Conservation (phyloP, 1,140 invertebrate genomes). For the Thalassaphorura encarpata region DNA sequence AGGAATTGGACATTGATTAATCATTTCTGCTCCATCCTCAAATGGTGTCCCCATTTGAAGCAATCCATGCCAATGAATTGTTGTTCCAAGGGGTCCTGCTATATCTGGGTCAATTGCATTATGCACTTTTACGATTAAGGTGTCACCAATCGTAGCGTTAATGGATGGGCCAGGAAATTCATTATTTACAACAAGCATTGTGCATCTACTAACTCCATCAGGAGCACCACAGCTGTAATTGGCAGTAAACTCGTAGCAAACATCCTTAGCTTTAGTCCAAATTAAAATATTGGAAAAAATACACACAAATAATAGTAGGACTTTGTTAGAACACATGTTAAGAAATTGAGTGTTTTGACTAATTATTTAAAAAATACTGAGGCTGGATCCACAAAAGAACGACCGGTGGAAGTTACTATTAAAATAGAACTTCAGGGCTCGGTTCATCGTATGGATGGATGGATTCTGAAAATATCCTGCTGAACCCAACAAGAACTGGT, state of each 20-base stretch:
- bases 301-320: too few species aligned
- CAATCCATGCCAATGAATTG: slow-evolving; percentile 10
- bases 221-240: slow-evolving; percentile 2
- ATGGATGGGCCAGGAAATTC: slow-evolving; percentile 14
- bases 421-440: too few species aligned
- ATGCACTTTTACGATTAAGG: slow-evolving; percentile 1
- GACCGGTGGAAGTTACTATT: too few species aligned
- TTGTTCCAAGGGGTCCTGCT: background rate
- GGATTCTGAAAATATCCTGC: too few species aligned
- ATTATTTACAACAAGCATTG: slow-evolving; percentile 9
- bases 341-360: too few species aligned
- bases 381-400: too few species aligned
- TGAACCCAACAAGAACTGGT: too few species aligned
- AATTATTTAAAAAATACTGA: too few species aligned
- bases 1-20: slow-evolving; percentile 16
- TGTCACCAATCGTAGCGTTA: slow-evolving; percentile 5
- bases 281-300: too few species aligned
- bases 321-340: too few species aligned
- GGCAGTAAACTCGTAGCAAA: background rate
- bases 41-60: slow-evolving; percentile 8
- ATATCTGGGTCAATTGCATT: slow-evolving; percentile 2
- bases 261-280: too few species aligned
- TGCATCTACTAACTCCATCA: slow-evolving; percentile 11
- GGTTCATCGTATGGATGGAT: too few species aligned
- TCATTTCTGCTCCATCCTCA: slow-evolving; percentile 11